Evolutionary conservation across 2,888 invertebrate species (phyloP), one percentile per base, ranked within the genome.

Genomic region (Eupeodes latifasciatus): DNA sequence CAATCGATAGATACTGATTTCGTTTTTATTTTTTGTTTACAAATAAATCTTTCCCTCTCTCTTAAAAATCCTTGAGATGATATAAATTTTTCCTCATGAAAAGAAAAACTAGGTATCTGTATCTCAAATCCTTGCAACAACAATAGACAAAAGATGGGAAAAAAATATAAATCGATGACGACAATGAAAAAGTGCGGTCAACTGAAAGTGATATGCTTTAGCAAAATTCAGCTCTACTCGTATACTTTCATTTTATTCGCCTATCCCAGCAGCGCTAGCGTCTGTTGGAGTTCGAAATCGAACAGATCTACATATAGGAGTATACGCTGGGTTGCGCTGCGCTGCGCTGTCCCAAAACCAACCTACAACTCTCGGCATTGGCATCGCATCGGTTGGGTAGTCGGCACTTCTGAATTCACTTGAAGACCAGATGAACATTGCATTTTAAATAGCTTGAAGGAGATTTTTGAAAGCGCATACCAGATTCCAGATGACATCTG

Each of bases 361-460:
- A 40, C 40, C 40, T 40, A 40, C 16, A 19, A 27, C 34, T 14
- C 36, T 62, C 14, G 44, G 40, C 44, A 64, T 1, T 44, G 27
- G 27, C 27, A 27, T 27, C 27, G 27, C 27, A 27, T 27, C 27
- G 27, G 27, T 27, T 27, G 27, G 27, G 27, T 27, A 27, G 27
- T 27, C 44, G 44, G 36, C 47, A 67, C 61, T 47, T 59, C 59
- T 59, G 69, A 62, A 71, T 71, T 59, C 55, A 76, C 69, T 75
- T 76, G 49, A 76, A 76, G 62, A 57, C 69, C 55, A 27, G 76
- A 64, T 71, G 81, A 76, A 76, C 69, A 81, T 81, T 81, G 62
- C 81, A 82, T 82, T 76, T 82, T 76, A 82, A 82, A 76, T 71
- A 82, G 76, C 76, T 27, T 47, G 64, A 72, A 72, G 72, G 44